Conservation (phyloP, 1,140 invertebrate species). For the Batillaria attramentaria region DNA sequence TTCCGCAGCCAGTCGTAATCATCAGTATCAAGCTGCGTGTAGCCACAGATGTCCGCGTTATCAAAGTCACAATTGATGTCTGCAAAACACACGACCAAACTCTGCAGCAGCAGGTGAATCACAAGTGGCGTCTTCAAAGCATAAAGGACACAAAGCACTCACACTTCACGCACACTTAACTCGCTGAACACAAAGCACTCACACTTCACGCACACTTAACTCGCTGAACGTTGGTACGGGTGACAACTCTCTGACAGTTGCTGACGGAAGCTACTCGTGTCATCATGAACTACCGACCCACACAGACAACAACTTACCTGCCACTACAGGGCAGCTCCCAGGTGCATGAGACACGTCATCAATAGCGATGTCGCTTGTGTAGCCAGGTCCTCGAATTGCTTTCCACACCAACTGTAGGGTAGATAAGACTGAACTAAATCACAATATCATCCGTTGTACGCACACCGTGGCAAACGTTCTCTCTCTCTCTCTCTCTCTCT, state of each 20-base stretch:
- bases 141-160: background rate
- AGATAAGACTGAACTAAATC: no score
- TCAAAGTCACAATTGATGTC: slow-evolving; percentile 48
- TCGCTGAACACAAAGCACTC: background rate
- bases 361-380: slow-evolving; percentile 67
- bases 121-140: no score
- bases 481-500: no score
- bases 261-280: no score
- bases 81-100: background rate
- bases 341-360: slow-evolving; percentile 62
- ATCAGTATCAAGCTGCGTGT: slow-evolving; percentile 81
- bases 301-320: no score
- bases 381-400: slow-evolving; percentile 48
- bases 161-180: no score
- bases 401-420: slow-evolving; percentile 51
- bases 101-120: no score
- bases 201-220: background rate
- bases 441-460: no score
- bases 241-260: background rate
- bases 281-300: no score
- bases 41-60: slow-evolving; percentile 78
- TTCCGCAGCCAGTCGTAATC: slow-evolving; percentile 82
- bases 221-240: background rate
- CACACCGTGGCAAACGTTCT: no score
- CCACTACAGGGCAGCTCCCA: slow-evolving; percentile 1